Percentiles rank a stretch among this genome's conserved stretches.
These are phyloP conservation scores for Notothenia coriiceps DNA, from an alignment of 2,113 vertebrate genomes.

Conservation along the genomic window DNA sequence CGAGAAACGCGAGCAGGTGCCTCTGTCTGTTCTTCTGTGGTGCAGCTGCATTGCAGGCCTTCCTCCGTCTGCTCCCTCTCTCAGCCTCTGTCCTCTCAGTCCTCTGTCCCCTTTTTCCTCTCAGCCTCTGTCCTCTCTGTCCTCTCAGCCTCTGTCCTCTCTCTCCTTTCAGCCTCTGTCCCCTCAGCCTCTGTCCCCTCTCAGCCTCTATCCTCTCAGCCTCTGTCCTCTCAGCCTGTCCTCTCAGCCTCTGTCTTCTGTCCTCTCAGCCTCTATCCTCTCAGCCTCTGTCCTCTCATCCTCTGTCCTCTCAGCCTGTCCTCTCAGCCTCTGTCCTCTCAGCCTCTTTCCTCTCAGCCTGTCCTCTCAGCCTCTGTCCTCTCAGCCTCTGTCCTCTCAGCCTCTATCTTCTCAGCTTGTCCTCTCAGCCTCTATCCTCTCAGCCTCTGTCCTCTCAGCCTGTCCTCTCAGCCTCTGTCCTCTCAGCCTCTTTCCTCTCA, in stretches of 20 bases:
- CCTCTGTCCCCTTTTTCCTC: constrained; percentile 19
- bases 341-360: neutral
- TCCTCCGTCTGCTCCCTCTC: constrained; percentile 43
- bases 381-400: constrained; percentile 28
- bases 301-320: constrained; percentile 46
- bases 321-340: neutral
- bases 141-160: neutral
- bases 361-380: neutral
- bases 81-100: neutral
- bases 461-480: neutral
- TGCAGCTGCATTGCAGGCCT: constrained; percentile 69
- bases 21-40: constrained; percentile 48
- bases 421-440: neutral
- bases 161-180: neutral
- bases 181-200: too few relatives aligned
- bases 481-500: constrained; percentile 42
- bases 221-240: constrained; percentile 46
- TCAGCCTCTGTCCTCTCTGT: constrained; percentile 20
- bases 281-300: neutral
- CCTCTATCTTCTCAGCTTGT: constrained; percentile 7
- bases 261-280: neutral
- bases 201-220: neutral
- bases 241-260: neutral
- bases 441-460: neutral
- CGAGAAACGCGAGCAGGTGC: constrained; percentile 83